These are phyloP conservation scores for Tamias sibiricus DNA, from an alignment of 2,113 vertebrate species.

Conservation along the genomic window DNA sequence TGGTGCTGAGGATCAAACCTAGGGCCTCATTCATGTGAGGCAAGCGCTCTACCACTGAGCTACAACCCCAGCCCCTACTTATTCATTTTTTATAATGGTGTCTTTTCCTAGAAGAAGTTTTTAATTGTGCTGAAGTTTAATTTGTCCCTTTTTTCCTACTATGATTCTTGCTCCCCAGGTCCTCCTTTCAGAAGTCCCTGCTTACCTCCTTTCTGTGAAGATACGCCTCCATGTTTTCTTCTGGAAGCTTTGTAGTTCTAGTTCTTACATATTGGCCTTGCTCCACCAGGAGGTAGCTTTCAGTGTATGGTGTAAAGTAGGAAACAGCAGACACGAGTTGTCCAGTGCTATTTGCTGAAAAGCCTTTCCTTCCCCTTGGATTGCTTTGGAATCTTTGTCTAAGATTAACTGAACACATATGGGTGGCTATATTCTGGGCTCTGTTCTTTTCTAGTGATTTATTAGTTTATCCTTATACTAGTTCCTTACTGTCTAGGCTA, in stretches of 20 bases:
- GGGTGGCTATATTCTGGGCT: neutral
- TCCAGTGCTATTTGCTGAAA: neutral
- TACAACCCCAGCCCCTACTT: neutral
- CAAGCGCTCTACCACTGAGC: no score
- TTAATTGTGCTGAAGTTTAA: constrained; percentile 44
- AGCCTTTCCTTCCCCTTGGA: neutral
- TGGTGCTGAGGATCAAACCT: no score
- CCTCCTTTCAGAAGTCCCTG: neutral
- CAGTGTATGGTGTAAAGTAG: neutral
- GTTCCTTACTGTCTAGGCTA: neutral
- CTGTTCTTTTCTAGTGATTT: neutral
- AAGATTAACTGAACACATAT: neutral
- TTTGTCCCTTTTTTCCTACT: neutral
- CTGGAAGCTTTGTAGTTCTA: neutral
- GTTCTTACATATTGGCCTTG: neutral
- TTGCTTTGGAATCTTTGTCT: neutral
- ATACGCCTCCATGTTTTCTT: neutral
- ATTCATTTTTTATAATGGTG: constrained; percentile 42
- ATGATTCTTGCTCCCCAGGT: neutral
- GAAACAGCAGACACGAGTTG: neutral
- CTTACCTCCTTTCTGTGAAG: neutral
- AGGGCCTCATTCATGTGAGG: no score
- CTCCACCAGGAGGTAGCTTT: neutral
- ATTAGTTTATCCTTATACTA: neutral
- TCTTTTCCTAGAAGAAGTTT: constrained; percentile 20